Base-by-base conservation (phyloP, 2,888 invertebrate genomes). In the Abscondita cerata region DNA sequence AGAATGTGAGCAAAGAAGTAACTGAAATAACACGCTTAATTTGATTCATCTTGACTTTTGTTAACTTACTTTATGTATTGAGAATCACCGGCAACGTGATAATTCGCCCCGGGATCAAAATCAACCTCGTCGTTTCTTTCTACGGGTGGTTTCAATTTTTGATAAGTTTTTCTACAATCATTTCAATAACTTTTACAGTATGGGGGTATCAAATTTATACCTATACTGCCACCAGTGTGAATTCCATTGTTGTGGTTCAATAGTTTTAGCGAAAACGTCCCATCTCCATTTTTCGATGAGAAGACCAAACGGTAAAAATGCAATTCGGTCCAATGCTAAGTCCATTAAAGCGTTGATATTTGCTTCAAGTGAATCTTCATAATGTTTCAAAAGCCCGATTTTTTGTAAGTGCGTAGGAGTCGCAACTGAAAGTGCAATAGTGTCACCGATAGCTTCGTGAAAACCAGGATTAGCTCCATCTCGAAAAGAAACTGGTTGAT, bases 1-100 rank as follows among this genome's bases (percentile, higher is more conserved):
- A 92, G 76, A 9, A 92, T 84, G 71, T 86, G 86, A 18, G 88
- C 87, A 58, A 91, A 84, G 69, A 85, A 78, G 67, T 86, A 86
- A 61, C 86, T 84, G 74, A 16, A 69, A 69, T 46, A 2, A 25
- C 25, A 25, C 6, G 25, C 2, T 25, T 5, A 38, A 33, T 16
- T 1, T n/a, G n/a, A n/a, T n/a, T n/a, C n/a, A n/a, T n/a, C n/a
- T n/a, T n/a, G n/a, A n/a, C n/a, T n/a, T n/a, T 2, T 18, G 5
- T 3, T 12, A 9, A 59, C 67, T 72, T 74, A 78, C 73, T 72
- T 70, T 31, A 82, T 79, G 61, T 82, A 83, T 51, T 81, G 80
- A 1, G 77, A 78, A 67, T 81, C 79, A 0, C 79, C 80, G 40
- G 81, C 74, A 9, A 82, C 76, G 59, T 83, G 82, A 61, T 76